Evolutionary conservation across 2,888 invertebrate genomes (phyloP), one percentile per base, ranked within the genome.

Genomic region (Trimorus sp.): DNA sequence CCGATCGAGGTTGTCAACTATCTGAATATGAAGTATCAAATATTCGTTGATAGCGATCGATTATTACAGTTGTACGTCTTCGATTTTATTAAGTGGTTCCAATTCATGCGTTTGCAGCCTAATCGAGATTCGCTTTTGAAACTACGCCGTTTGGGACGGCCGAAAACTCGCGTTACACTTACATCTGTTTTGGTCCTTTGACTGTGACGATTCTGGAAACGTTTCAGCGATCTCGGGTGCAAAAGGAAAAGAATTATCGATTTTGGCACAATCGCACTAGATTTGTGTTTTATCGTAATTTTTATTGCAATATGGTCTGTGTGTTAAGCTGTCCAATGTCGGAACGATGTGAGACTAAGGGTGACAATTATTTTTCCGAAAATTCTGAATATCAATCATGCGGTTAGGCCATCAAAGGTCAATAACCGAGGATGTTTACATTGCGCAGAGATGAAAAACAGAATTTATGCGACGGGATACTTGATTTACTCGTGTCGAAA

Each of bases 321-420:
- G 26, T 26, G 26, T 4, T 4, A 26, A 26, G 26, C 26, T 26
- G 26, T 26, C 26, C 26, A 26, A 26, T 26, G 26, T 26, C 2
- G 26, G 26, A 26, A 26, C 26, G 26, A 26, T 26, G 26, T 26
- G 26, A 26, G 26, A 26, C 26, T 26, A 26, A 26, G 26, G 26
- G 26, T 26, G 26, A 26, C 26, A 26, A 26, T 26, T 26, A 26
- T 56, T 77, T 77, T 69, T 70, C 56, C 77, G 48, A 69, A 77
- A 77, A 70, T 77, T 70, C 70, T 70, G 70, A 69, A 77, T 63
- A 63, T 77, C 63, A 63, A 51, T 62, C 11, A 40, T 54, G 60
- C 51, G 15, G 40, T 62, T 75, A 76, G 76, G 69, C 76, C 69
- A 76, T 54, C 45, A 37, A 58, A 56, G 65, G 37, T 65, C 26